Evolutionary conservation across 2,797 vertebrate genomes (phyloP).

Genomic region (Sciurus vulgaris): DNA sequence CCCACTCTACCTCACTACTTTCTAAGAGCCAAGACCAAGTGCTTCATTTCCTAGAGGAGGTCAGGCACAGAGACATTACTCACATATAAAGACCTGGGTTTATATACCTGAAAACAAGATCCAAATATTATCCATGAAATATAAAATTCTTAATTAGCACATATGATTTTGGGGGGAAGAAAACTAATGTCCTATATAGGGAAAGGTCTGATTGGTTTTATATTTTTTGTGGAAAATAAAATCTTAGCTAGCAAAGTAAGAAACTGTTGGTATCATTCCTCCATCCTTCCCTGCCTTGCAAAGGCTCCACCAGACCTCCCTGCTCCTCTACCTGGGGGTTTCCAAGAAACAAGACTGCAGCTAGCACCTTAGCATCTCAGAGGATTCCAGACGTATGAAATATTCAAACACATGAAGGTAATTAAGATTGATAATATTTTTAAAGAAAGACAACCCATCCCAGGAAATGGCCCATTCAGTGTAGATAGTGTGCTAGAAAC

Average conservation of each 20-base stretch:
- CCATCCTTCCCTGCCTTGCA: background rate
- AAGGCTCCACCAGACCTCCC: background rate
- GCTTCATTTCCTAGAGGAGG: background rate
- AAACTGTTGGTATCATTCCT: background rate
- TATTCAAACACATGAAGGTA: background rate
- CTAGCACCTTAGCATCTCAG: background rate
- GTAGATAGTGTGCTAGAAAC: slow-evolving; percentile 25
- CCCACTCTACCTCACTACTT: background rate
- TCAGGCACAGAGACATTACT: background rate
- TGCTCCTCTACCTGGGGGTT: background rate
- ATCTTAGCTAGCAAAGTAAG: background rate
- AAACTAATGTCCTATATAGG: background rate
- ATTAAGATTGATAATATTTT: background rate
- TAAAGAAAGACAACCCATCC: background rate
- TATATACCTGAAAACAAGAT: slow-evolving; percentile 12
- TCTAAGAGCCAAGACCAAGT: background rate
- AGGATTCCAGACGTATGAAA: background rate
- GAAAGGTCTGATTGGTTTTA: background rate
- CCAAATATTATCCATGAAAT: background rate
- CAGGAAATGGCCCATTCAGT: background rate
- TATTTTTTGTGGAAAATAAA: slow-evolving; percentile 21
- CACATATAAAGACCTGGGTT: background rate
- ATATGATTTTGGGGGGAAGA: background rate
- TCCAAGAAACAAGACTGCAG: background rate
- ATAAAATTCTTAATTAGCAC: background rate